These are phyloP conservation scores for Ruditapes philippinarum DNA, from an alignment of 1,140 invertebrate genomes.

Conservation along the genomic window DNA sequence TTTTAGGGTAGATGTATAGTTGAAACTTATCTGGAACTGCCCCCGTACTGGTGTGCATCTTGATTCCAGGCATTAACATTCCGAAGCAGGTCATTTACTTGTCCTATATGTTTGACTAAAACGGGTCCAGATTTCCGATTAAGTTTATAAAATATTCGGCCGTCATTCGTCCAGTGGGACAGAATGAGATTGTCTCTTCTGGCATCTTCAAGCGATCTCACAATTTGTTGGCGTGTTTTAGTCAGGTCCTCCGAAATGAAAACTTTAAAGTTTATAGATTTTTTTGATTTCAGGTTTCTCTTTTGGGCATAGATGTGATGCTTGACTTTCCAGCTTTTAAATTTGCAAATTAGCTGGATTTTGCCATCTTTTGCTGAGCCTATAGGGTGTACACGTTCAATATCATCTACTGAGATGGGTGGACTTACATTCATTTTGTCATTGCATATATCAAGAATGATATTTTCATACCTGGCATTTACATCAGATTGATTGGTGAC, in stretches of 20 bases:
- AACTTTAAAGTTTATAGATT: neutral
- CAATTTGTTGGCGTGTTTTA: neutral
- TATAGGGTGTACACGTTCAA: neutral
- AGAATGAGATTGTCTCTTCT: neutral
- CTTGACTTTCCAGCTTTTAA: constrained; percentile 11
- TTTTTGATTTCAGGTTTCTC: neutral
- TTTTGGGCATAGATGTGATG: neutral
- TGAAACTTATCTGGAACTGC: too few relatives aligned
- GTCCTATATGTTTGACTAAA: too few relatives aligned
- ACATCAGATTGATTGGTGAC: too few relatives aligned
- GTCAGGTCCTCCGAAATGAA: constrained; percentile 3
- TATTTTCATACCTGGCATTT: too few relatives aligned
- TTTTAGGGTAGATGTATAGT: too few relatives aligned
- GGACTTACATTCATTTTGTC: neutral
- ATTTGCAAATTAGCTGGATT: constrained; percentile 9
- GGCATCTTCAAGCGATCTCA: neutral
- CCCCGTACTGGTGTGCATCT: too few relatives aligned
- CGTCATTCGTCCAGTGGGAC: neutral
- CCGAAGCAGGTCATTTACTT: too few relatives aligned
- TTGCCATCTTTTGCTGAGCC: constrained; percentile 2
- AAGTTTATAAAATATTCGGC: neutral
- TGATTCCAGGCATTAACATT: too few relatives aligned
- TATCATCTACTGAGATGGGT: neutral
- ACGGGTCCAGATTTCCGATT: too few relatives aligned
- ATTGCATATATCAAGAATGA: too few relatives aligned